A percentile compares a stretch with the other conserved stretches of the same genome.
phyloP scores from a whole-genome alignment of 2,888 invertebrate species.

The Chrysolina oricalcia region DNA sequence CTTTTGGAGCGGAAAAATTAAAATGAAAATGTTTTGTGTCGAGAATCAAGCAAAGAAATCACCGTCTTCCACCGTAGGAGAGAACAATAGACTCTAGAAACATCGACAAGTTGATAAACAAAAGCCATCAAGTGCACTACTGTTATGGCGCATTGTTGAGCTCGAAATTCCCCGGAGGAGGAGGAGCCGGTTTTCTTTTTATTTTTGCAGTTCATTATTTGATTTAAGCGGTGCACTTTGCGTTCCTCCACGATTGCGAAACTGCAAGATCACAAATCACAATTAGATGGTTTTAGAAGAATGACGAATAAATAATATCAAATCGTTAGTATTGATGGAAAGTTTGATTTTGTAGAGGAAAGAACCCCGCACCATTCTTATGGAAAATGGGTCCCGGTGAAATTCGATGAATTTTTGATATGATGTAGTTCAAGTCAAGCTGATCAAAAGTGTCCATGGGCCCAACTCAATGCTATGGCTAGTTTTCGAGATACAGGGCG shows the following conservation, averaged over 20 bases:
- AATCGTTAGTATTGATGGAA: no score
- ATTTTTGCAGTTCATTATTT: constrained; percentile 4
- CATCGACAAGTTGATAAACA: constrained; percentile 14
- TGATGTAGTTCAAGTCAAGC: no score
- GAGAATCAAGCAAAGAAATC: not conserved
- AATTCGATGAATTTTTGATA: no score
- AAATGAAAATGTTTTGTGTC: not conserved
- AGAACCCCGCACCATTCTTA: no score
- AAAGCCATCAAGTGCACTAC: constrained; percentile 12
- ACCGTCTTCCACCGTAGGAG: not conserved
- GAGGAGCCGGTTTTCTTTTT: constrained; percentile 1
- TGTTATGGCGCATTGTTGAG: constrained; percentile 7
- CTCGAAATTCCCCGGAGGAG: not conserved
- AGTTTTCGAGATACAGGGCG: no score
- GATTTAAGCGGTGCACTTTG: constrained; percentile 1
- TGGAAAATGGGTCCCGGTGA: no score
- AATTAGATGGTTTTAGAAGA: not conserved
- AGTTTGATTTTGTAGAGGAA: no score
- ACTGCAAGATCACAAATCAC: not conserved
- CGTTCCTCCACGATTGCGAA: not conserved
- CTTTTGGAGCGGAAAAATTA: not conserved
- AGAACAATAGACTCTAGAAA: not conserved
- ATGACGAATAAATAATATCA: no score
- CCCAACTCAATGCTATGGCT: no score
- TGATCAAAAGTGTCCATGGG: no score